phyloP scores from a whole-genome alignment of 92 coral and sea anemone genomes.

The Zoanthus gigantus region DNA sequence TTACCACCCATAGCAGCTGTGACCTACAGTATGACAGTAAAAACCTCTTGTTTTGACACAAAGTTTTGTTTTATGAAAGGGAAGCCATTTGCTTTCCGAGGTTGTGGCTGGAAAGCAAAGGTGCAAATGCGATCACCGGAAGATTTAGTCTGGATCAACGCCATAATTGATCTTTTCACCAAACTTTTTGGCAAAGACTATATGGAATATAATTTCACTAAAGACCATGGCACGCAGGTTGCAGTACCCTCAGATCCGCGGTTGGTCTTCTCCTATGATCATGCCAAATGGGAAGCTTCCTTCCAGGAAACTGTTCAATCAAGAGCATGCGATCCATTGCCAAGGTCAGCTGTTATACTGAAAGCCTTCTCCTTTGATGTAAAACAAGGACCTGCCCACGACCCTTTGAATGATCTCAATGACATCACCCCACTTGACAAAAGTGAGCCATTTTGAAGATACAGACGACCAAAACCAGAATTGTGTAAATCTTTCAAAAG shows the following conservation, averaged over 20 bases:
- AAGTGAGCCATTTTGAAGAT: not conserved
- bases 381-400: not conserved
- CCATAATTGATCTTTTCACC: conserved; percentile 25
- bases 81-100: conserved; percentile 44
- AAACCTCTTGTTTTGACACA: conserved; percentile 7
- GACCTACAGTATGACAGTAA: not conserved
- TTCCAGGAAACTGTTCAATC: not conserved
- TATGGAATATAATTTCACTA: conserved; percentile 34
- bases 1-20: not conserved
- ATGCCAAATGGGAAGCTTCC: conserved; percentile 53
- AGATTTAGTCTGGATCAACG: conserved; percentile 55
- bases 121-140: conserved; percentile 28
- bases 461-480: not conserved
- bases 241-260: conserved; percentile 49
- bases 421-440: conserved; percentile 6
- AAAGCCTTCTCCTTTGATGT: conserved; percentile 11
- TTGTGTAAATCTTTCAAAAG: not conserved
- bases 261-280: conserved; percentile 45
- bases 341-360: not conserved
- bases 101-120: conserved; percentile 70
- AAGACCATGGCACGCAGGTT: conserved; percentile 50
- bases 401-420: not conserved
- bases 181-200: conserved; percentile 55
- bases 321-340: not conserved
- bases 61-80: conserved; percentile 1